A percentile compares a stretch with the other conserved stretches of the same genome.
Conservation (phyloP, 2,797 vertebrate genomes). For the Cuniculus paca region DNA sequence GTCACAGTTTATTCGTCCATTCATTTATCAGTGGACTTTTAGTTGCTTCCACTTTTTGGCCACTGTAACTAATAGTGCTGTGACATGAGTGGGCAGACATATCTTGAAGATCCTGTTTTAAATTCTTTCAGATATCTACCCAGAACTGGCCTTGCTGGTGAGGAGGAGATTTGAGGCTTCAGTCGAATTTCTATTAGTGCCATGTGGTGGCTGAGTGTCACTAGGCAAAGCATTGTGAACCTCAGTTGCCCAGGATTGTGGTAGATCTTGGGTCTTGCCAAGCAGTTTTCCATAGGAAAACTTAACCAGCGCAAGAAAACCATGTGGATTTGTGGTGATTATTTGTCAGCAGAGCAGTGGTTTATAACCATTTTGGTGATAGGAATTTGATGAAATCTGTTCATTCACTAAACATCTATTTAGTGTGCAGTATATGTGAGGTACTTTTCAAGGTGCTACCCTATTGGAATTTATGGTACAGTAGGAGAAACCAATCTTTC, state of each 20-base stretch:
- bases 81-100: background rate
- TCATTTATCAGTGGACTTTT: background rate
- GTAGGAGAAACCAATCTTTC: background rate
- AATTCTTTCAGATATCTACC: background rate
- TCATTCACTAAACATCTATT: background rate
- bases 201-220: background rate
- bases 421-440: background rate
- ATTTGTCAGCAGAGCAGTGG: background rate
- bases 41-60: background rate
- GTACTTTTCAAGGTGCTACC: background rate
- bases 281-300: background rate
- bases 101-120: conserved; percentile 35
- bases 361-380: background rate
- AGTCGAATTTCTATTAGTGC: background rate
- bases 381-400: background rate
- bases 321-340: background rate
- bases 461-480: background rate
- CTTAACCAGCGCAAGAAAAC: background rate
- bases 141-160: background rate
- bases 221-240: background rate
- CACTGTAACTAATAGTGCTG: background rate
- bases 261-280: background rate
- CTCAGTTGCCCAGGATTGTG: background rate
- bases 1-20: background rate
- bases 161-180: background rate